Percentiles rank a stretch among this genome's conserved stretches.
Conservation (phyloP, 2,113 vertebrate species). For the Pardalotus punctatus region DNA sequence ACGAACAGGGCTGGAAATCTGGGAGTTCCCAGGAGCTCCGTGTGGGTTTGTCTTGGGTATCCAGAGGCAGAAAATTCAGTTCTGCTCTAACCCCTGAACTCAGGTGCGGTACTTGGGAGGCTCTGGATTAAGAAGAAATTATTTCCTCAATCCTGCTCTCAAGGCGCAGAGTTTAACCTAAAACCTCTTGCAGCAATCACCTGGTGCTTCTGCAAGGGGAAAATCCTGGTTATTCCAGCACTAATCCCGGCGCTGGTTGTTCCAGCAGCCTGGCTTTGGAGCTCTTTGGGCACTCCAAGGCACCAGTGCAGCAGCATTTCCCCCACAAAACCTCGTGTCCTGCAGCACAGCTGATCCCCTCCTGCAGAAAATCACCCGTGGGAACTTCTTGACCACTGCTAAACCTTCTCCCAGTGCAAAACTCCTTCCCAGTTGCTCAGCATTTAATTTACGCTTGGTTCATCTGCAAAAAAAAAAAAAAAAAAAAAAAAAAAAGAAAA, state of each 20-base stretch:
- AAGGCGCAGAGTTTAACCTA: not conserved
- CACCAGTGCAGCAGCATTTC: not conserved
- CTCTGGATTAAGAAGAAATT: not conserved
- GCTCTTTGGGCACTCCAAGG: not conserved
- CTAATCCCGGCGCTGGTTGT: not conserved
- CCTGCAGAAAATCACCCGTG: not conserved
- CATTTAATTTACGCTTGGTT: not conserved
- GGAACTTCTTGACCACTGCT: not conserved
- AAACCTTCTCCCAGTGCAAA: not conserved
- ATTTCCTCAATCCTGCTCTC: not conserved
- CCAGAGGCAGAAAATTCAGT: not conserved
- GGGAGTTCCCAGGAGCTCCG: rapidly evolving
- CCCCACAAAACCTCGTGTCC: not conserved
- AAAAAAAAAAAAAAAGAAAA: not conserved
- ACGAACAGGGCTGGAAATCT: not conserved
- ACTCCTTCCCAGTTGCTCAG: conserved; percentile 36
- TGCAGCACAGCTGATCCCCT: not conserved
- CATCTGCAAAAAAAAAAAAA: not conserved
- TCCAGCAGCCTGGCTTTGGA: too few species aligned
- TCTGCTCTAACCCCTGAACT: not conserved
- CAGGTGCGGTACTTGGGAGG: rapidly evolving
- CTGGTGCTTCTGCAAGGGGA: too few species aligned
- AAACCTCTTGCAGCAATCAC: not conserved
- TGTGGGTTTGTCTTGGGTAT: not conserved
- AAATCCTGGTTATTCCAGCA: not conserved